Base-by-base conservation (phyloP, 2,888 invertebrate species). In the Leptogaster cylindrica region DNA sequence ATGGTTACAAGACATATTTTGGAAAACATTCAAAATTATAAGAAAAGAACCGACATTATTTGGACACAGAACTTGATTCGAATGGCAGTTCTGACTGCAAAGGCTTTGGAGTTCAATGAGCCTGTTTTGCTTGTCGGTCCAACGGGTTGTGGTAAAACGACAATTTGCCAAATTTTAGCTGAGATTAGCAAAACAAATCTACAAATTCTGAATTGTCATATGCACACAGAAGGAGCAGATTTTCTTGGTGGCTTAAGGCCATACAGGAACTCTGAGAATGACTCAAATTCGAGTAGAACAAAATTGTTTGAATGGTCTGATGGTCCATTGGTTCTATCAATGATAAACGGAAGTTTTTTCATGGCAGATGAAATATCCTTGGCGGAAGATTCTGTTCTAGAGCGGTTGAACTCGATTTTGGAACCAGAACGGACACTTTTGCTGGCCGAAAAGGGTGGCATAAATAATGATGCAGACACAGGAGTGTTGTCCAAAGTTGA, bases 281-380 rank as follows among this genome's bases (percentile, higher is more conserved):
- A 64, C 16, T 64, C 65, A 6, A 65, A 64, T 23, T 28, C 55
- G 1, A 67, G 64, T n/a, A 20, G 27, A 68, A 72, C 76, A 14
- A 79, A 78, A 76, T 82, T 98, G 10, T 98, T 99, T 79, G 97
- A 98, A 82, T 99, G 99, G 99, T 89, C 92, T 0, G 96, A 99
- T 78, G 99, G 99, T 0, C 96, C 97, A 0, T 83, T 99, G 64
- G 91, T 99, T 51, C 84, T 87, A 69, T 91, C 97, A 0, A 97
- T 99, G 97, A 84, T 86, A 73, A 83, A 86, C 10, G 99, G 98
- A 1, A 85, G 88, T 69, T 86, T 95, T 76, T 95, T 99, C 77
- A 84, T 99, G 71, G 93, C 97, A 0, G 99, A 99, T 82, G 99
- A 99, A 86, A 99, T 99, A 74, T 99, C 99, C 0, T 82, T 99